phyloP scores from a whole-genome alignment of 2,888 invertebrate species.

The Arctia plantaginis region DNA sequence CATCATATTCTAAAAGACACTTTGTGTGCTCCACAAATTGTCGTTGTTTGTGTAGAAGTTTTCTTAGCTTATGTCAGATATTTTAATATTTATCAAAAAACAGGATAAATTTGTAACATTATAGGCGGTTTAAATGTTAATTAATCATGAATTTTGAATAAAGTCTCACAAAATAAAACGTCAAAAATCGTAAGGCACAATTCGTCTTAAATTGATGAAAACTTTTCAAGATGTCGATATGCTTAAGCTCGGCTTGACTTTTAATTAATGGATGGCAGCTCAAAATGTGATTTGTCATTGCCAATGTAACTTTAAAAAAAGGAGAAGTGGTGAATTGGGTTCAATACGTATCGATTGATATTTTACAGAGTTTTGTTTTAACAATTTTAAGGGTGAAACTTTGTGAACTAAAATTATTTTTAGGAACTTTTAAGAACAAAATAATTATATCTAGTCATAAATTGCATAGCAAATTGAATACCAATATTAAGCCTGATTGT shows the following conservation, averaged over 20 bases:
- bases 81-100: background rate
- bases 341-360: background rate
- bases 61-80: background rate
- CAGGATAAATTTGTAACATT: background rate
- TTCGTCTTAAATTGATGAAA: background rate
- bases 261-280: background rate
- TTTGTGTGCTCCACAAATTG: too few species aligned
- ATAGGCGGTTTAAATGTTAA: background rate
- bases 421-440: background rate
- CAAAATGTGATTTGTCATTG: constrained; percentile 2
- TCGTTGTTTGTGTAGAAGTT: background rate
- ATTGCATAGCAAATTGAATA: too few species aligned
- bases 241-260: background rate
- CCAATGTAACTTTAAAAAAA: background rate
- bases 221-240: background rate
- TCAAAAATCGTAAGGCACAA: background rate
- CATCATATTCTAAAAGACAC: too few species aligned
- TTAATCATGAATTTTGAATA: background rate
- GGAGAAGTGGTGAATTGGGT: background rate
- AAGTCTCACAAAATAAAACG: background rate
- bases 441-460: too few species aligned
- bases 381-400: background rate
- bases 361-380: background rate
- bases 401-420: background rate
- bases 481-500: too few species aligned